Percentiles rank a stretch among this genome's conserved stretches.
Evolutionary conservation across 53 echinoderm and acorn worm genomes (phyloP).

Genomic region (Astropecten irregularis): DNA sequence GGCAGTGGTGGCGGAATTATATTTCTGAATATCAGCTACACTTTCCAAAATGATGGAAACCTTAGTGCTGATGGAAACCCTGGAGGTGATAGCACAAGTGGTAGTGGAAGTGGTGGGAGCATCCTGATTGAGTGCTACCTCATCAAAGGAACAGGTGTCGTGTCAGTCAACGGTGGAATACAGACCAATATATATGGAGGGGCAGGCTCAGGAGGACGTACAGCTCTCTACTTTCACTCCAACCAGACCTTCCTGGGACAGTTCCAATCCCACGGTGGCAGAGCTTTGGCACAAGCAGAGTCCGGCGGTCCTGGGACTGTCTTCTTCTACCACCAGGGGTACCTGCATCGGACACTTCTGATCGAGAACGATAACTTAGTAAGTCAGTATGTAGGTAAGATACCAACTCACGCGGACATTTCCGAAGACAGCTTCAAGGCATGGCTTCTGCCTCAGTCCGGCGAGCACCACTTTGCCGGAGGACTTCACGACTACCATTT

Average conservation of each 20-base stretch:
- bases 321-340: conserved; percentile 74
- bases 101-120: conserved; percentile 89
- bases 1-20: conserved; percentile 83
- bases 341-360: conserved; percentile 85
- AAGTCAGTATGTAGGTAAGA: conserved; percentile 50
- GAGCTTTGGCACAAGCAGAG: conserved; percentile 34
- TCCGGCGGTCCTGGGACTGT: conserved; percentile 88
- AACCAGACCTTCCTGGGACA: conserved; percentile 82
- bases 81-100: conserved; percentile 55
- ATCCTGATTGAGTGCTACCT: conserved; percentile 70
- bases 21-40: conserved; percentile 78
- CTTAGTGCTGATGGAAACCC: conserved; percentile 70
- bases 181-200: conserved; percentile 44
- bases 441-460: conserved; percentile 87
- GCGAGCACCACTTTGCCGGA: conserved; percentile 83
- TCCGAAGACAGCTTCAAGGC: conserved; percentile 85
- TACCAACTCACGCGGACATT: conserved; percentile 68
- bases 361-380: conserved; percentile 73
- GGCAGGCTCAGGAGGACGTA: conserved; percentile 81
- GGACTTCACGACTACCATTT: conserved; percentile 86
- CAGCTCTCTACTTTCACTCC: conserved; percentile 76
- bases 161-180: conserved; percentile 76
- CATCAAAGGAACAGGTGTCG: conserved; percentile 74
- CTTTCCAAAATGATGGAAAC: conserved; percentile 73
- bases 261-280: conserved; percentile 78